These are phyloP conservation scores for Pseudococcus longispinus DNA, from an alignment of 2,888 invertebrate species.

Conservation along the genomic window DNA sequence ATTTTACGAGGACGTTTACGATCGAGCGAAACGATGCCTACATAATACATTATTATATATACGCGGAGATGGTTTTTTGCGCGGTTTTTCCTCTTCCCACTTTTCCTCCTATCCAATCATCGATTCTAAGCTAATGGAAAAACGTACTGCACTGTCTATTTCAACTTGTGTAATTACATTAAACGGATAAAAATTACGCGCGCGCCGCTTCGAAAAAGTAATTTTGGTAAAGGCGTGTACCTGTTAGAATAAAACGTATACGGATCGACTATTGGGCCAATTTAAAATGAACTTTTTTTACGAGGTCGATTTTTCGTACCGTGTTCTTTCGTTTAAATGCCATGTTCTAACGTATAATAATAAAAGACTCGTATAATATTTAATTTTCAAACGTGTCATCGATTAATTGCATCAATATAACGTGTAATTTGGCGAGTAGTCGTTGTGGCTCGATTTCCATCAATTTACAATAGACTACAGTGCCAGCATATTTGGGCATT, in stretches of 20 bases:
- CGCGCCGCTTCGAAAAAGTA: conserved; percentile 12
- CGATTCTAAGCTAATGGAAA: not conserved
- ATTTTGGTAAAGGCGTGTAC: conserved; percentile 43
- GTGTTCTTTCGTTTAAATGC: not conserved
- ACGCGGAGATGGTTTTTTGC: conserved; percentile 8
- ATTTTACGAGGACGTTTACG: conserved; percentile 54
- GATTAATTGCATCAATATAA: not conserved
- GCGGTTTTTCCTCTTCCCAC: not conserved
- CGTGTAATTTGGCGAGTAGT: not conserved
- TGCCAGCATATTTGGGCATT: no score
- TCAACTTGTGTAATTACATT: conserved; percentile 37
- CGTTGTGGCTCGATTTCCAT: no score
- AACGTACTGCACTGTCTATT: not conserved
- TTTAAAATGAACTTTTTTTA: conserved; percentile 7
- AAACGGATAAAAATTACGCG: conserved; percentile 3
- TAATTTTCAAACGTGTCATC: not conserved
- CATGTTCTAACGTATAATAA: not conserved
- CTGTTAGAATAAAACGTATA: not conserved
- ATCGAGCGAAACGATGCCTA: conserved; percentile 54
- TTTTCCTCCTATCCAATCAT: not conserved
- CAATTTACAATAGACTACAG: no score
- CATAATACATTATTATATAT: conserved; percentile 37
- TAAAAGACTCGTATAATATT: not conserved
- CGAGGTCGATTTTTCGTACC: conserved; percentile 12
- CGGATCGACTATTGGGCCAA: not conserved